Evolutionary conservation across 2,797 vertebrate species (phyloP).

Genomic region (Lacerta agilis): DNA sequence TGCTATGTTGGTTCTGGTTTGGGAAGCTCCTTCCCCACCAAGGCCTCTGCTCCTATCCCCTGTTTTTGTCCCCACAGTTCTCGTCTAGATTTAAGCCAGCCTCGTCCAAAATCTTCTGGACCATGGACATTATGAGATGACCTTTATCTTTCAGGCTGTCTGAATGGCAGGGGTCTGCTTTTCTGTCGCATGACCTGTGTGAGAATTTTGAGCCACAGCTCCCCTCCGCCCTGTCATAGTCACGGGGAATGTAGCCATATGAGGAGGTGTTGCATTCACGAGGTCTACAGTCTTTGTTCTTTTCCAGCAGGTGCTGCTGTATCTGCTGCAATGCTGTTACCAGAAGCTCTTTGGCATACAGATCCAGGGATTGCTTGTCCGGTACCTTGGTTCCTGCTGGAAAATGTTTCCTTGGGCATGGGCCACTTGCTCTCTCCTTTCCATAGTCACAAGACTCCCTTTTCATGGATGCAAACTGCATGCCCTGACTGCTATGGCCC

Average conservation of each 20-base stretch:
- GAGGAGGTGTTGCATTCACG: conserved; percentile 40
- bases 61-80: conserved; percentile 35
- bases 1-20: conserved; percentile 36
- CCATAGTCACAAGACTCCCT: conserved; percentile 52
- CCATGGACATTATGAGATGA: conserved; percentile 76
- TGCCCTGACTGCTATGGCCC: conserved; percentile 57
- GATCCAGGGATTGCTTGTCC: conserved; percentile 35
- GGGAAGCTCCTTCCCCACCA: not conserved
- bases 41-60: not conserved
- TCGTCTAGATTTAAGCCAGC: conserved; percentile 54
- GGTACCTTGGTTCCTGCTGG: conserved; percentile 52
- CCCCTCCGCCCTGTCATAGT: conserved; percentile 50
- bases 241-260: conserved; percentile 50
- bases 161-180: conserved; percentile 25
- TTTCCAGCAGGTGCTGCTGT: conserved; percentile 68
- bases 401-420: conserved; percentile 25
- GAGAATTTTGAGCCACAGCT: conserved; percentile 35
- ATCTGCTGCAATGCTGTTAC: conserved; percentile 67
- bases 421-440: conserved; percentile 51
- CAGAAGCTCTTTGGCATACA: conserved; percentile 69
- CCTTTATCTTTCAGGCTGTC: conserved; percentile 71
- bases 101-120: conserved; percentile 81
- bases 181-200: conserved; percentile 40
- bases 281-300: conserved; percentile 52
- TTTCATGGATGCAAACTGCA: conserved; percentile 68